Base-by-base conservation (phyloP, 2,797 vertebrate genomes). In the Hydrolagus colliei region DNA sequence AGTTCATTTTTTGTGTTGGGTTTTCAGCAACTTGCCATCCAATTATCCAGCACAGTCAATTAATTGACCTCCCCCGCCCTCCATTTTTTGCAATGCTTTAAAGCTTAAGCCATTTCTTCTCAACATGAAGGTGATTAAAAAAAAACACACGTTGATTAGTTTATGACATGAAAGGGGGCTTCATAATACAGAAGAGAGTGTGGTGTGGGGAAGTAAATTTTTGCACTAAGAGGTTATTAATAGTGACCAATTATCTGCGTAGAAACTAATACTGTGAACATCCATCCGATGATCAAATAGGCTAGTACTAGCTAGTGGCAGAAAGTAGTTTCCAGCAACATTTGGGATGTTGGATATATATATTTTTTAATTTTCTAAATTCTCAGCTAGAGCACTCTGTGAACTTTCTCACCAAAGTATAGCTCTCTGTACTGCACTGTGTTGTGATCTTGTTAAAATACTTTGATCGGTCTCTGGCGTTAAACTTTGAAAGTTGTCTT, bases 401-500 rank as follows among this genome's bases (percentile, higher is more conserved):
- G 32, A 35, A 35, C 52, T 12, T 84, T 18, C 65, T 93, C 89
- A 94, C 0, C 89, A 89, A 88, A 94, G 93, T 90, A 94, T 91
- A 63, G 91, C 91, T 89, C 93, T 92, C 87, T 93, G 93, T 87
- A 91, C 87, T 77, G 80, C 87, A 35, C 62, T 86, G 18, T 0
- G 79, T 75, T 92, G 90, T 0, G 88, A 80, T 72, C 89, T 92
- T 85, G 91, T 91, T 84, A 90, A 93, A 87, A 89, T 86, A 86
- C 93, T 91, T 9, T 92, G 92, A 74, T 93, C 92, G 78, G 89
- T 87, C 87, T 91, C 92, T 86, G 91, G 90, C 86, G 92, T 94
- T 68, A 92, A 90, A 18, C 91, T 88, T 85, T 78, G 82, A 86
- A 96, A 89, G 72, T 96, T 96, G 88, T 96, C 95, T 90, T 93